Conservation (phyloP, 2,797 vertebrate species). For the Pipistrellus kuhlii region DNA sequence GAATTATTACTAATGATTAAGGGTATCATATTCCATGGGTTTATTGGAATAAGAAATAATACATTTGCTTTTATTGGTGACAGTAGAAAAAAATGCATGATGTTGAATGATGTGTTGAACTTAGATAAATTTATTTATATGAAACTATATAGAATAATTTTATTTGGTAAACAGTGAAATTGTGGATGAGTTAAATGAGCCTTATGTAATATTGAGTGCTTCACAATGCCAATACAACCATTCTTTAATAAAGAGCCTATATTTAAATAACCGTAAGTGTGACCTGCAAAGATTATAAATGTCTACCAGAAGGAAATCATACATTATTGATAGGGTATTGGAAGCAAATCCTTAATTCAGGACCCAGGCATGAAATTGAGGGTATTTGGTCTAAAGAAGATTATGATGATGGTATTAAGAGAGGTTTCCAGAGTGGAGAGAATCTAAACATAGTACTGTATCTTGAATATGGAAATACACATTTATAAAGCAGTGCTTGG, state of each 20-base stretch:
- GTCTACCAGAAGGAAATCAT: background rate
- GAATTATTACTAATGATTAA: background rate
- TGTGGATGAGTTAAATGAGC: background rate
- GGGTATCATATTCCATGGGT: background rate
- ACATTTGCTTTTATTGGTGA: background rate
- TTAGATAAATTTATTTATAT: background rate
- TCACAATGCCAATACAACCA: background rate
- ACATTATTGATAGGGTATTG: background rate
- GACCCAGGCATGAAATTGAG: background rate
- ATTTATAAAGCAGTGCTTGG: slow-evolving; percentile 7
- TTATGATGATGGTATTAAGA: background rate
- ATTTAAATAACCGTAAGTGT: background rate
- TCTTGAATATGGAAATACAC: slow-evolving; percentile 17
- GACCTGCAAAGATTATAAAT: background rate
- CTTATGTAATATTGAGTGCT: background rate
- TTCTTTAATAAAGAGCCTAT: background rate
- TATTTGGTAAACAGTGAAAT: background rate
- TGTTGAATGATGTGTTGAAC: background rate
- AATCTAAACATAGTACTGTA: background rate
- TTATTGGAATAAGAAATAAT: background rate
- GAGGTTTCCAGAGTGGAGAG: background rate
- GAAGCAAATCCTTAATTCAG: background rate
- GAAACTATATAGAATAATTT: background rate
- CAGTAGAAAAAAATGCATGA: background rate
- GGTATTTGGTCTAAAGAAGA: background rate